Conservation (phyloP, 2,888 invertebrate species). For the Flabesymbios commensalis region DNA sequence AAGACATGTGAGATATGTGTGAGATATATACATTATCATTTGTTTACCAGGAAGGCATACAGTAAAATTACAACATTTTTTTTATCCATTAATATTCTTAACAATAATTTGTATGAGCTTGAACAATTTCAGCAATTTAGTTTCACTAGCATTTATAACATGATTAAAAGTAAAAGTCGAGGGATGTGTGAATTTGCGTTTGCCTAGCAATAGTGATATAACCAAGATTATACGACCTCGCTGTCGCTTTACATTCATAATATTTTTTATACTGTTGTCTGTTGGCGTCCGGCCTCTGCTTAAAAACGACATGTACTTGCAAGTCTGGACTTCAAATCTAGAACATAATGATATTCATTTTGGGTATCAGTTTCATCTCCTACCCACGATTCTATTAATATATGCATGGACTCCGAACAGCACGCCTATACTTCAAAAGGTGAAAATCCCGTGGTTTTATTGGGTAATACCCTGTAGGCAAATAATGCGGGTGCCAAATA, state of each 20-base stretch:
- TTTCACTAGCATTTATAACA: no score
- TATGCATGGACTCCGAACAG: conserved; percentile 34
- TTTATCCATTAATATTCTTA: no score
- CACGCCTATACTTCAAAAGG: conserved; percentile 35
- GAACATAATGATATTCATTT: conserved; percentile 3
- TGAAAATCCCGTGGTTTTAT: conserved; percentile 25
- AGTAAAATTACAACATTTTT: no score
- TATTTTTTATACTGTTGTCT: conserved; percentile 9
- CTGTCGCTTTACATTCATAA: conserved; percentile 25
- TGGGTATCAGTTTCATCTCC: not conserved
- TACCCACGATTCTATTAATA: conserved; percentile 28
- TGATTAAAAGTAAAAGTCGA: no score
- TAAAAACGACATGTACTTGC: conserved; percentile 26
- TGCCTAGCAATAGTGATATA: no score
- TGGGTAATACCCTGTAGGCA: conserved; percentile 32
- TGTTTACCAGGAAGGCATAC: no score
- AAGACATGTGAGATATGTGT: no score
- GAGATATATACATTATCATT: no score
- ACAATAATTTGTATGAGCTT: no score
- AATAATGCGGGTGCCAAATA: conserved; percentile 29
- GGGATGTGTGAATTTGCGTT: no score
- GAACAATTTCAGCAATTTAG: no score
- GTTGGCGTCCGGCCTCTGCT: conserved; percentile 1
- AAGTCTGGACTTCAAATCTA: not conserved
- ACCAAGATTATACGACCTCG: conserved; percentile 13